Evolutionary conservation across 2,113 vertebrate species (phyloP), one percentile per base, ranked within the genome.

Genomic region (Coracopsis vasa): DNA sequence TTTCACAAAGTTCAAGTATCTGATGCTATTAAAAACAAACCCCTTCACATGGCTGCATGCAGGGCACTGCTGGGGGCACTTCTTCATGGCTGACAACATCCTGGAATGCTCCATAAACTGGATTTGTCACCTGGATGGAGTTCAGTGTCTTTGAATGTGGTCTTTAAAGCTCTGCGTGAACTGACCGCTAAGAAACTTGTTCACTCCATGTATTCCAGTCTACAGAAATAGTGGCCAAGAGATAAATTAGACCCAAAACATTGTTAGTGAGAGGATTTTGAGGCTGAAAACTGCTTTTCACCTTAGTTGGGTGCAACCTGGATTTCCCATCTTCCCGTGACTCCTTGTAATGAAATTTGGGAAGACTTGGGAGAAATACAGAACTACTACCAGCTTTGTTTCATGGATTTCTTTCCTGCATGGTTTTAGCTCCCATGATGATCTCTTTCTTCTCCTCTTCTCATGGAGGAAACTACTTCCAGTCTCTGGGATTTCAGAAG

Each of bases 41-140:
- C n/a, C 33, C 64, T 62, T 28, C 3, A 2, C 0, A 10, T 0
- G 0, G 53, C 80, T 58, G 53, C 65, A 3, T 28, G 70, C 56
- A 61, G 79, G 80, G 66, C 85, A 35, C n/a, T 23, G 73, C 84
- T 67, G 77, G 0, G 0, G 75, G 89, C 80, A 31, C 37, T 50
- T 16, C 54, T 58, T 1, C 3, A 7, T 5, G 27, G 42, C 0
- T 17, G 54, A 8, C 1, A 39, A 62, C 42, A 64, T 23, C 81
- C 79, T 20, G 45, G n/a, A 72, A 21, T 0, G 4, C 70, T 86
- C 58, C 58, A 12, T 2, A 27, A 69, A 24, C 58, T 72, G 27
- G 16, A 65, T 24, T 17, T 79, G 77, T 56, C 78, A 71, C 81
- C 90, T 50, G 37, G 75, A 62, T 67, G 51, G 51, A 85, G 85